Evolutionary conservation across 2,797 vertebrate genomes (phyloP).

Genomic region (Phylloscopus collybita): DNA sequence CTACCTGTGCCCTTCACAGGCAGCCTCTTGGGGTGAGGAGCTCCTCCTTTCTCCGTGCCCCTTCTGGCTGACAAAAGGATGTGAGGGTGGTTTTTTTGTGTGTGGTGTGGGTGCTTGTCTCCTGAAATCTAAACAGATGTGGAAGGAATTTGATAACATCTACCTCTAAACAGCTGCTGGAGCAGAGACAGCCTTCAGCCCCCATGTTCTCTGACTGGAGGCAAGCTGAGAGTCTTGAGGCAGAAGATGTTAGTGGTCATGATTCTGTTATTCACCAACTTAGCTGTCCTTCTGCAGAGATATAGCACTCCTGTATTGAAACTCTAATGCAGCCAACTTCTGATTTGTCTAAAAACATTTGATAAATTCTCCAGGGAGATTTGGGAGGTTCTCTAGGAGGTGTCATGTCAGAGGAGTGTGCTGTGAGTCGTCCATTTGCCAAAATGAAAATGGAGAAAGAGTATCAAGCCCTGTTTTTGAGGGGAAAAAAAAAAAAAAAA

Average conservation of each 20-base stretch:
- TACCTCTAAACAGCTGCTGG: neutral
- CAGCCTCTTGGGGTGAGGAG: neutral
- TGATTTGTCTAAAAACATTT: neutral
- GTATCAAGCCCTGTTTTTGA: neutral
- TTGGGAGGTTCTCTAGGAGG: neutral
- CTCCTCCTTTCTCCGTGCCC: neutral
- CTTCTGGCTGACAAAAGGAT: neutral
- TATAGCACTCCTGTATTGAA: neutral
- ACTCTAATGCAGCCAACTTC: neutral
- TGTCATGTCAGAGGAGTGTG: neutral
- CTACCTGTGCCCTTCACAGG: neutral
- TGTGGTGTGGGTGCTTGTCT: constrained; percentile 12
- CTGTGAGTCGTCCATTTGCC: neutral
- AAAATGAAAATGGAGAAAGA: neutral
- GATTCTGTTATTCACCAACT: neutral
- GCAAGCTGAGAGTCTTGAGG: neutral
- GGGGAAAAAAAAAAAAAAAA: too few relatives aligned
- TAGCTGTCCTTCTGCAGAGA: neutral
- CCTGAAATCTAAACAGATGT: neutral
- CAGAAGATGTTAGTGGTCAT: neutral
- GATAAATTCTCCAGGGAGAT: neutral
- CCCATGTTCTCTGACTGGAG: neutral
- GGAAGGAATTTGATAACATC: neutral
- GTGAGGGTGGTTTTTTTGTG: neutral
- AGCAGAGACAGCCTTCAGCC: neutral